These are phyloP conservation scores for Urechis unicinctus DNA, from an alignment of 2,888 invertebrate species.

Conservation along the genomic window DNA sequence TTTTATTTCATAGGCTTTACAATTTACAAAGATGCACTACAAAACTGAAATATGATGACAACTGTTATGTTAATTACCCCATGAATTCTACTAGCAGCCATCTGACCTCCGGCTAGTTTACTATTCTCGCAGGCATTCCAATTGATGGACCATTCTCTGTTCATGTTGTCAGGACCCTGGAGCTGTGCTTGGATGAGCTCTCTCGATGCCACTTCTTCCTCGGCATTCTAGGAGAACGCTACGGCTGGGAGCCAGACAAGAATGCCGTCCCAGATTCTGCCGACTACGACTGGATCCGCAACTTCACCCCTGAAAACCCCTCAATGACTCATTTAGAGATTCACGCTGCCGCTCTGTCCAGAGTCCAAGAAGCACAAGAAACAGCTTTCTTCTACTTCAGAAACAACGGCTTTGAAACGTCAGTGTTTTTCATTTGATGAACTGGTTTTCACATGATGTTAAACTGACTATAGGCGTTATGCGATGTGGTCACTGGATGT, in stretches of 20 bases:
- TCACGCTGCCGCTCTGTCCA: slow-evolving; percentile 37
- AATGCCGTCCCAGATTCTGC: slow-evolving; percentile 36
- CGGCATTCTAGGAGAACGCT: slow-evolving; percentile 51
- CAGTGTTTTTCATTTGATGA: neutral
- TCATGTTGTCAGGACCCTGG: slow-evolving; percentile 39
- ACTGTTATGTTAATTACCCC: too few relatives aligned
- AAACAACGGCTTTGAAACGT: slow-evolving; percentile 28
- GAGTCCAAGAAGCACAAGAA: slow-evolving; percentile 23
- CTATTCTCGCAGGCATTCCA: too few relatives aligned
- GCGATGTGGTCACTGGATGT: neutral
- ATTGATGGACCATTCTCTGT: neutral
- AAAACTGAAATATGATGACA: too few relatives aligned
- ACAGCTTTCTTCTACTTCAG: slow-evolving; percentile 50
- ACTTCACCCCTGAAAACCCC: slow-evolving; percentile 35
- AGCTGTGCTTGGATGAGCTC: slow-evolving; percentile 50
- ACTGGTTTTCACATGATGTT: neutral
- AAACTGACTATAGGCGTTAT: neutral
- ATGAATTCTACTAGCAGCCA: too few relatives aligned
- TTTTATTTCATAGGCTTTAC: too few relatives aligned
- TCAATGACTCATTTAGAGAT: slow-evolving; percentile 53
- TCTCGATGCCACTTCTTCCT: slow-evolving; percentile 49
- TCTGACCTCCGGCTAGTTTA: too few relatives aligned
- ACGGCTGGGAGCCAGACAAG: slow-evolving; percentile 45
- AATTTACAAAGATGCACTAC: too few relatives aligned
- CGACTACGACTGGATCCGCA: slow-evolving; percentile 46